Conservation (phyloP, 1,140 invertebrate genomes). For the Solenopsis fugax region DNA sequence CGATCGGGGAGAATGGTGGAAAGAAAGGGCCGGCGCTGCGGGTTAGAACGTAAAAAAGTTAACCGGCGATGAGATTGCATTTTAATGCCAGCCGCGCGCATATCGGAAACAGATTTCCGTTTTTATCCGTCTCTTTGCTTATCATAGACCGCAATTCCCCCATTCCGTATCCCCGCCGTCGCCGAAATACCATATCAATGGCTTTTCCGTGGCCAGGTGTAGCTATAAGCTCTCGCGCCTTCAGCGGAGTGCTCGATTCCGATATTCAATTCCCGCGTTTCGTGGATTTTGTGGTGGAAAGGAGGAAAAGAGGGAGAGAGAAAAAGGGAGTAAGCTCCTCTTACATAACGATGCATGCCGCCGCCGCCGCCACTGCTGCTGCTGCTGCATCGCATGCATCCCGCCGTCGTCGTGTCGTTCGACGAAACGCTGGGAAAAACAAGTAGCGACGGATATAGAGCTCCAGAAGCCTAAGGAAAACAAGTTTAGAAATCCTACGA, state of each 20-base stretch:
- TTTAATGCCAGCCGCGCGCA: conserved; percentile 70
- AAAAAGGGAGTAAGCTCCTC: conserved; percentile 4
- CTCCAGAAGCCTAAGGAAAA: conserved; percentile 33
- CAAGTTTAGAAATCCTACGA: neutral
- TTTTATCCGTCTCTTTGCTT: conserved; percentile 69
- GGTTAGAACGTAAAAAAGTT: conserved; percentile 68
- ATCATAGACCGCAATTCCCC: conserved; percentile 65
- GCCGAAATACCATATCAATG: conserved; percentile 60
- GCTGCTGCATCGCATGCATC: conserved; percentile 25
- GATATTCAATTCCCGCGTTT: conserved; percentile 65
- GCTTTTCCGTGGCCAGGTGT: conserved; percentile 52
- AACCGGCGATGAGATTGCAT: conserved; percentile 70
- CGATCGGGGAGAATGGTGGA: conserved; percentile 13
- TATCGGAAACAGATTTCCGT: conserved; percentile 78
- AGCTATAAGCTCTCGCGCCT: conserved; percentile 38
- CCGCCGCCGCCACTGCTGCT: neutral
- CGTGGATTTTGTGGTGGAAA: conserved; percentile 41
- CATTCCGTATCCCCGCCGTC: conserved; percentile 37
- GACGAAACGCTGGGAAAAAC: conserved; percentile 44
- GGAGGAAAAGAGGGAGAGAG: neutral
- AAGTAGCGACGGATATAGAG: conserved; percentile 23
- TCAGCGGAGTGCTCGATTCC: conserved; percentile 33
- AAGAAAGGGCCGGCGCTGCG: conserved; percentile 50
- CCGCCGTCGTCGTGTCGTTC: neutral
- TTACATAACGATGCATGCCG: conserved; percentile 50